phyloP scores from a whole-genome alignment of 2,888 invertebrate species.

The Liodrosophila aerea region DNA sequence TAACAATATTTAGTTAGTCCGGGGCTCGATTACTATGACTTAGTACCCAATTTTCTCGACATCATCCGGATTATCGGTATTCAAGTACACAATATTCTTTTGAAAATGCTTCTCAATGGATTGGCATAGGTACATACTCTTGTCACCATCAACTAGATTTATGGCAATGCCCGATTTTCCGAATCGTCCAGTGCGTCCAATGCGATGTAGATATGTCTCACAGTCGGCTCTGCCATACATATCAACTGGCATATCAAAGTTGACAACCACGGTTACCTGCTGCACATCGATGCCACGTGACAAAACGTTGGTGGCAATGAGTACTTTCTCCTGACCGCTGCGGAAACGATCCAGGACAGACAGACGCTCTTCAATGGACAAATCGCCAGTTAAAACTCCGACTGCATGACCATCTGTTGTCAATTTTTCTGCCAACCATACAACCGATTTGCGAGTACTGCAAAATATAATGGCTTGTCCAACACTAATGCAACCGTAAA shows the following conservation, averaged over 20 bases:
- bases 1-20: too few relatives aligned
- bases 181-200: constrained; percentile 98
- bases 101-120: constrained; percentile 95
- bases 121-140: constrained; percentile 88
- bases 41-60: constrained; percentile 92
- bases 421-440: constrained; percentile 95
- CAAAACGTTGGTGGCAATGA: constrained; percentile 95
- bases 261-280: constrained; percentile 98
- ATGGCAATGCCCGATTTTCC: constrained; percentile 95
- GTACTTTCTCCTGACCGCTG: constrained; percentile 95
- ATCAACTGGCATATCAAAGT: constrained; percentile 97
- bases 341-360: constrained; percentile 95
- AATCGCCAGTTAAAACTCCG: constrained; percentile 94
- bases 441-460: constrained; percentile 93
- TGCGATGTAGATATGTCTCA: constrained; percentile 98
- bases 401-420: constrained; percentile 96
- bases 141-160: constrained; percentile 93
- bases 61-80: constrained; percentile 95
- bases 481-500: constrained; percentile 97
- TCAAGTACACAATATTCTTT: constrained; percentile 90
- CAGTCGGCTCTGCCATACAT: constrained; percentile 92
- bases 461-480: constrained; percentile 99
- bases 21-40: constrained; percentile 43
- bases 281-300: constrained; percentile 96
- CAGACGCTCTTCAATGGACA: constrained; percentile 96